phyloP scores from a whole-genome alignment of 2,797 vertebrate species.

The Ceryle rudis region DNA sequence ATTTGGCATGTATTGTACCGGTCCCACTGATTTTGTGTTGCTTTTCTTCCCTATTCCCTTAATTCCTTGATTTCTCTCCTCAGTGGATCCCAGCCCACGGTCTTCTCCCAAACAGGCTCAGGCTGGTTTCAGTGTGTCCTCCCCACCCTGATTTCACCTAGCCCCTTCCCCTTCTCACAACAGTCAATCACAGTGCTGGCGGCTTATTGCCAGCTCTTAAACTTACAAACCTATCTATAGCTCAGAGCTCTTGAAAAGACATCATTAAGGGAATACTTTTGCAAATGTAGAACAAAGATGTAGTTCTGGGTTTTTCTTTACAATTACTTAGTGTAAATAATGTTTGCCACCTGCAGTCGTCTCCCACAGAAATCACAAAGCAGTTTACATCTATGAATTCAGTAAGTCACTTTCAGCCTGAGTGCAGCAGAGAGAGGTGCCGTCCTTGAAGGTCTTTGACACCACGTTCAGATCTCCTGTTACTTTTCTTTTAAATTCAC shows the following conservation, averaged over 20 bases:
- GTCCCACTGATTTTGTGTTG: not conserved
- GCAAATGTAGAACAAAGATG: constrained; percentile 10
- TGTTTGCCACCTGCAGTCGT: constrained; percentile 49
- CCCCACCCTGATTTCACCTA: not conserved
- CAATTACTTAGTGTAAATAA: constrained; percentile 35
- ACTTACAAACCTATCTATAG: constrained; percentile 38
- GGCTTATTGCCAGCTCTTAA: constrained; percentile 39
- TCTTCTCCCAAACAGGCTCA: not conserved
- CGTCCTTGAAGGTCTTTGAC: not conserved
- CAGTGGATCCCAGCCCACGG: fast-evolving
- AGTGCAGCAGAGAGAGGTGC: not conserved
- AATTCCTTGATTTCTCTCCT: not conserved
- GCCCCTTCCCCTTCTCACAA: not conserved
- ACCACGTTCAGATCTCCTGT: not conserved
- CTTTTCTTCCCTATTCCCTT: not conserved
- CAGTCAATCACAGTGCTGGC: not conserved
- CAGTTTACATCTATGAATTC: not conserved
- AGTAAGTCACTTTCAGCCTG: not conserved
- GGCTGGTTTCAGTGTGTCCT: not conserved
- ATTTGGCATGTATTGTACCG: fast-evolving
- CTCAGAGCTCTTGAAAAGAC: not conserved
- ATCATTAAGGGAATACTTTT: constrained; percentile 7
- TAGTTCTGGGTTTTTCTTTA: constrained; percentile 24
- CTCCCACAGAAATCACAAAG: not conserved
- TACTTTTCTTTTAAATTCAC: constrained; percentile 20